Base-by-base conservation (phyloP, 2,113 vertebrate genomes). In the Mesitornis unicolor region DNA sequence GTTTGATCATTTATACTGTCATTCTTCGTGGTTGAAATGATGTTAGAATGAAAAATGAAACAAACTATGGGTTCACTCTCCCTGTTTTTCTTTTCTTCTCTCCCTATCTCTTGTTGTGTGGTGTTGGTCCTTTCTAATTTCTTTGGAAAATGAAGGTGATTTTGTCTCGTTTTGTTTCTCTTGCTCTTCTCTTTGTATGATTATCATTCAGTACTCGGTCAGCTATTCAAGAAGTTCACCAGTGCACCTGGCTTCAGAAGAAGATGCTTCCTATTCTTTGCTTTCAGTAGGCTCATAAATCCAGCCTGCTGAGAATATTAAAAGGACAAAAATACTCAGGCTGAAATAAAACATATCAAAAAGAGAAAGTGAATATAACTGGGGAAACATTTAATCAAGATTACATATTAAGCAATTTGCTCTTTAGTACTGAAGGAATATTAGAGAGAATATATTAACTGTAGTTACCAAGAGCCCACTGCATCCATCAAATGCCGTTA, bases 371-470 rank as follows among this genome's bases (percentile, higher is more conserved):
- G 71, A 91, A 88, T 83, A 91, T 83, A 91, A 92, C 74, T 74
- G 78, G 53, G 76, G 80, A 97, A 97, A 95, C 45, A 89, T 96
- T 96, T 94, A 95, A 83, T 95, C 90, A 94, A 86, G 86, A 95
- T 97, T 96, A 96, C 90, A 57, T 93, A 97, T 95, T 96, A 93
- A 97, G 88, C 94, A 94, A 96, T 96, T 96, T 88, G 61, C 63
- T 95, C 78, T 94, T 97, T 87, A 90, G 57, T 79, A 83, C 84
- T 93, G 75, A 86, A 96, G 78, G 83, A 93, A 84, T 89, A 93
- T 20, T 2, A 45, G 43, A 76, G 59, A 81, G 83, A 94, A 91
- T 93, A 87, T 91, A 94, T 93, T 84, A 95, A 92, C 81, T 91
- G 57, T 95, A 84, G 64, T 92, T 76, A 80, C 40, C 31, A 36